Conservation (phyloP, 2,113 vertebrate species). For the Synchiropus splendidus region DNA sequence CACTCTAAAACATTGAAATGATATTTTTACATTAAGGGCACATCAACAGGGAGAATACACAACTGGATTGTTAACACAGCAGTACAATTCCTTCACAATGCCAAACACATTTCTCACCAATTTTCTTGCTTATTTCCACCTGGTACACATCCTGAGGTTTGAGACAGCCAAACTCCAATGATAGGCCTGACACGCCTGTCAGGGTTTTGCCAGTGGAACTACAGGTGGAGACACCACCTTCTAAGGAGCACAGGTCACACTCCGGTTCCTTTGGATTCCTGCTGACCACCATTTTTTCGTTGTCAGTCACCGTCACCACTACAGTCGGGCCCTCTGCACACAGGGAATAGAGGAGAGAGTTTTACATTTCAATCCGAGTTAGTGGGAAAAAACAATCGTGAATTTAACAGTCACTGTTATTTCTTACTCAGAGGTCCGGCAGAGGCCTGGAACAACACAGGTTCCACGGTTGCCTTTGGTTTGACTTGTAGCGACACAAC, state of each 20-base stretch:
- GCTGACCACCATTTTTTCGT: slow-evolving; percentile 34
- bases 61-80: background rate
- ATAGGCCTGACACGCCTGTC: background rate
- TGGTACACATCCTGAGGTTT: slow-evolving; percentile 54
- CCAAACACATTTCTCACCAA: slow-evolving; percentile 60
- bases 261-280: slow-evolving; percentile 10
- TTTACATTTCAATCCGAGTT: background rate
- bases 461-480: slow-evolving; percentile 34
- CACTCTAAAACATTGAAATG: slow-evolving; percentile 68
- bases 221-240: slow-evolving; percentile 30
- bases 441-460: slow-evolving; percentile 66
- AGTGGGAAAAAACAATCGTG: background rate
- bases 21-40: too few species aligned
- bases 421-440: slow-evolving; percentile 69
- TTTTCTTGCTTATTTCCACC: slow-evolving; percentile 59
- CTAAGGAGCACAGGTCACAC: slow-evolving; percentile 52
- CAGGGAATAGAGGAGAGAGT: background rate
- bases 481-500: slow-evolving; percentile 62
- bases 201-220: slow-evolving; percentile 7
- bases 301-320: slow-evolving; percentile 29
- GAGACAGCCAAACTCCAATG: slow-evolving; percentile 55
- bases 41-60: background rate
- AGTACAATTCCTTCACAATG: background rate
- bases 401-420: background rate
- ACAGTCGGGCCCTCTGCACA: slow-evolving; percentile 32